A percentile compares a stretch with the other conserved stretches of the same genome.
phyloP scores from a whole-genome alignment of 2,888 invertebrate species.

The Petrolisthes manimaculis region DNA sequence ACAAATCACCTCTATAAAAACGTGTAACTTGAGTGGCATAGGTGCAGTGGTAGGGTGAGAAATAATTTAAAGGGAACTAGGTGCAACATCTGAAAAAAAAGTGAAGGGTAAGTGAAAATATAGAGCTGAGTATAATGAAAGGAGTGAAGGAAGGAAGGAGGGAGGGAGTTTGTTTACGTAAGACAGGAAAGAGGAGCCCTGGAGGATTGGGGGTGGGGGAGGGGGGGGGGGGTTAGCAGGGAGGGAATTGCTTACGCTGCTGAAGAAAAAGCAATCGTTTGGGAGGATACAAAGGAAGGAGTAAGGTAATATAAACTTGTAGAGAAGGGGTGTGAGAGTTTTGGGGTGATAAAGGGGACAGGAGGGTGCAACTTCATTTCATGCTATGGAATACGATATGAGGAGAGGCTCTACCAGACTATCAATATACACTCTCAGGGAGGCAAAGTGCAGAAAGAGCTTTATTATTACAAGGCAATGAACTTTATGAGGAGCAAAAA shows the following conservation, averaged over 20 bases:
- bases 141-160: not conserved
- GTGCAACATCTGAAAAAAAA: slow-evolving; percentile 13
- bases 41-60: slow-evolving; percentile 5
- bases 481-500: no score
- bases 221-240: not conserved
- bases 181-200: not conserved
- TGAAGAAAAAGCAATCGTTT: no score
- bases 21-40: not conserved
- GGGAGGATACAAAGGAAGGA: no score
- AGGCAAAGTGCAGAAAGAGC: no score
- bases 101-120: not conserved
- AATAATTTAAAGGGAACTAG: not conserved
- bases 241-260: not conserved
- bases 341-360: no score
- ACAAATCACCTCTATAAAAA: slow-evolving; percentile 16
- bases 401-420: no score
- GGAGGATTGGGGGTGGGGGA: not conserved
- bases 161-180: not conserved
- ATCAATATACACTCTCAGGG: no score
- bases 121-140: not conserved
- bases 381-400: no score
- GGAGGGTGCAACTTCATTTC: no score
- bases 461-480: no score
- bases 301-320: no score
- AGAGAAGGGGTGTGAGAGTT: no score